Base-by-base conservation (phyloP, 2,888 invertebrate species). In the Poecilobothrus nobilitatus region DNA sequence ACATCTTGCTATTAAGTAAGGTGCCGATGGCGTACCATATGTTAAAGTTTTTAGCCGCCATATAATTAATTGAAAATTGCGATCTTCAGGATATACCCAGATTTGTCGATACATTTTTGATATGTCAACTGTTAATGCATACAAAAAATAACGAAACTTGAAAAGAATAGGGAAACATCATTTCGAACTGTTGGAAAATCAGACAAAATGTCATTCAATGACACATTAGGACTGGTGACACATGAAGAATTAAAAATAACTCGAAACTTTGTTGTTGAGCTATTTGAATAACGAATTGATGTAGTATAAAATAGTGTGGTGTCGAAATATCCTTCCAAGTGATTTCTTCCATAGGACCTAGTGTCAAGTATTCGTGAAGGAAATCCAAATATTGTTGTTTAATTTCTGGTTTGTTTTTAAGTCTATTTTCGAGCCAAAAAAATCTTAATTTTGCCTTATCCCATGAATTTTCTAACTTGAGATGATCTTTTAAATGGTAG, bases 81-180 rank as follows among this genome's bases (percentile, higher is more conserved):
- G 66, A 37, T 69, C 41, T 9, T 21, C 27, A 15, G 20, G n/a
- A 68, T 27, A 1, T 6, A 71, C 65, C 37, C 34, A 21, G 2
- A 44, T 63, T 33, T 70, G 70, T 15, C 66, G 27, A 20, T 67
- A 68, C 70, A 70, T 68, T 62, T 68, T 70, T 41, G 63, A 44
- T 9, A 71, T 67, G n/a, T 71, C 71, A 10, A 66, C 69, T 6
- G 74, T 75, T 15, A 80, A 70, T 15, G 68, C 70, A 33, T 67
- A 64, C 21, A 18, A 10, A 66, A 66, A 63, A 15, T 27, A 21
- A 53, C 71, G 63, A 66, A 68, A 70, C 5, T 66, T 21, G 18
- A 68, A 10, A 3, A 68, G 2, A 15, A 67, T 66, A 7, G 62
- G 27, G 18, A 68, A 15, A 69, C 34, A 66, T 71, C 65, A 15